Evolutionary conservation across 2,113 vertebrate species (phyloP).

Genomic region (Eonycteris spelaea): DNA sequence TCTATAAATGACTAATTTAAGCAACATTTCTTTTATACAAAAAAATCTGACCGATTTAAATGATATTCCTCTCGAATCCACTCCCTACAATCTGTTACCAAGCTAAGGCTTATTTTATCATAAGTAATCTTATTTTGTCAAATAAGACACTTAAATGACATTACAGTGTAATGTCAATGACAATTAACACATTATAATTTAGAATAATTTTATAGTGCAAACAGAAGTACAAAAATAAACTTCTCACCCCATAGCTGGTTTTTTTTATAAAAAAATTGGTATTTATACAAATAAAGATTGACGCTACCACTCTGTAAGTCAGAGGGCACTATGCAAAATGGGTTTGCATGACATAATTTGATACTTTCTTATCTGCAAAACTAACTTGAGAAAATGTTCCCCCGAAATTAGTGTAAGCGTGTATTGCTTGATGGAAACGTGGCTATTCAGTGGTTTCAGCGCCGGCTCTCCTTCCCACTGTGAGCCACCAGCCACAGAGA

Average conservation of each 20-base stretch:
- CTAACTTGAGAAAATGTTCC: not conserved
- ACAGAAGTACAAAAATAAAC: not conserved
- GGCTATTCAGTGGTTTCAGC: not conserved
- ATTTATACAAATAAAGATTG: not conserved
- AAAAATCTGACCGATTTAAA: not conserved
- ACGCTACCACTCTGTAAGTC: not conserved
- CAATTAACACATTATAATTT: not conserved
- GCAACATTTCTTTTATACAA: not conserved
- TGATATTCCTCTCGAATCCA: not conserved
- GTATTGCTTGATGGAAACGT: not conserved
- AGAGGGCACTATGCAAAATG: not conserved
- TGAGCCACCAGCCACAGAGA: not conserved
- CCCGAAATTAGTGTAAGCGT: not conserved
- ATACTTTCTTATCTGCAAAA: not conserved
- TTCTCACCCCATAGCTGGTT: not conserved
- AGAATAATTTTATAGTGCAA: not conserved
- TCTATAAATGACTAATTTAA: not conserved
- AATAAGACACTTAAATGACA: not conserved
- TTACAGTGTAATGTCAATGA: not conserved
- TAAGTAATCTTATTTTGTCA: not conserved
- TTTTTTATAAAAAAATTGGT: constrained; percentile 26
- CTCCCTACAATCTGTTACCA: not conserved
- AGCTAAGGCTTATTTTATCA: constrained; percentile 26
- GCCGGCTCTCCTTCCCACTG: not conserved
- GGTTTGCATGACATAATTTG: not conserved